A percentile compares a stretch with the other conserved stretches of the same genome.
phyloP scores from a whole-genome alignment of 2,113 vertebrate species.

The Peromyscus maniculatus region DNA sequence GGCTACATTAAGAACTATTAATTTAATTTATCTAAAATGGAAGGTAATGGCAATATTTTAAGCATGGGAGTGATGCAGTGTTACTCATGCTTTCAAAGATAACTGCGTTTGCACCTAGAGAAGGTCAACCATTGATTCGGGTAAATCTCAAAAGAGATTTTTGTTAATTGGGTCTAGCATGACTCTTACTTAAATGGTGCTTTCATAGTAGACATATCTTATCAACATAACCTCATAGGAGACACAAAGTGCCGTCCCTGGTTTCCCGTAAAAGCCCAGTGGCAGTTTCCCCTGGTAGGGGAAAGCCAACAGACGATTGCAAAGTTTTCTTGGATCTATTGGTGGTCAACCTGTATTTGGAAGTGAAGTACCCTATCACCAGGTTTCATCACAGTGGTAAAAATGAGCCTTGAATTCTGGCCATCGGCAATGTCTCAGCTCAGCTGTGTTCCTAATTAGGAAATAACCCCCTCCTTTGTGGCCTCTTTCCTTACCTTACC shows the following conservation, averaged over 20 bases:
- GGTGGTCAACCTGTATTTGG: conserved; percentile 45
- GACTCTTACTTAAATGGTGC: not conserved
- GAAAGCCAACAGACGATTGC: conserved; percentile 36
- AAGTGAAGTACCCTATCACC: conserved; percentile 67
- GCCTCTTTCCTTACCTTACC: conserved; percentile 48
- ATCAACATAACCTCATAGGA: conserved; percentile 17
- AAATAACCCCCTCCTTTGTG: conserved; percentile 58
- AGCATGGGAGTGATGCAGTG: not conserved
- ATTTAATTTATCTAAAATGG: not conserved
- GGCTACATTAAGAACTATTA: not conserved
- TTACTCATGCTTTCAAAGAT: conserved; percentile 27
- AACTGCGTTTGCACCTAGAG: not conserved
- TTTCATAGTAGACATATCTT: not conserved
- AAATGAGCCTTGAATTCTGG: conserved; percentile 47
- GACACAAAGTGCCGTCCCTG: not conserved
- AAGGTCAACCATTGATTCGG: not conserved
- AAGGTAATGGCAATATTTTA: conserved; percentile 10
- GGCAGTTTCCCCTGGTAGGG: conserved; percentile 6
- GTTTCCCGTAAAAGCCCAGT: not conserved
- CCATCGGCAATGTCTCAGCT: conserved; percentile 11
- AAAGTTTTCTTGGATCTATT: conserved; percentile 54
- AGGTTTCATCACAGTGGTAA: conserved; percentile 59
- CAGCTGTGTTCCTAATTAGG: conserved; percentile 54
- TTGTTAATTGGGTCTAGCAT: not conserved
- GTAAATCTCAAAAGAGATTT: not conserved